A percentile compares a stretch with the other conserved stretches of the same genome.
Evolutionary conservation across 2,888 invertebrate species (phyloP).

Genomic region (Drosophila neotestacea): DNA sequence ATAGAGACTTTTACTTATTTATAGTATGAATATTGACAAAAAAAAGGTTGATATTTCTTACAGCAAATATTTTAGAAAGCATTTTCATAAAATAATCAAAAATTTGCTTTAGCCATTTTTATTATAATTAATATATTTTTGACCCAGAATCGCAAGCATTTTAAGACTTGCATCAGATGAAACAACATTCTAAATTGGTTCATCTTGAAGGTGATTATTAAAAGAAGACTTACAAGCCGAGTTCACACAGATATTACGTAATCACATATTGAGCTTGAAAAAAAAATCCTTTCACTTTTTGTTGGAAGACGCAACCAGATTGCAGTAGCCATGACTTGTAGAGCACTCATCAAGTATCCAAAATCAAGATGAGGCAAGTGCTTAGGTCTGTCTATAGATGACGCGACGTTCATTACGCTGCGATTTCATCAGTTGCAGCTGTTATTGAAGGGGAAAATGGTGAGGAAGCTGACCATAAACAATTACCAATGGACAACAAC

Average conservation of each 20-base stretch:
- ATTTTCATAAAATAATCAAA: background rate
- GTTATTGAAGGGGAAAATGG: background rate
- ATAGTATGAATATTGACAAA: too few relatives aligned
- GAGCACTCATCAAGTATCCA: constrained; percentile 48
- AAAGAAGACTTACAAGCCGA: constrained; percentile 1
- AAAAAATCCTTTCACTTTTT: constrained; percentile 77
- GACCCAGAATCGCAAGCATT: constrained; percentile 7
- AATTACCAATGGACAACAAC: constrained; percentile 32
- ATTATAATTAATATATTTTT: background rate
- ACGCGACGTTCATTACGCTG: constrained; percentile 62
- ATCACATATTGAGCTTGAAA: constrained; percentile 30
- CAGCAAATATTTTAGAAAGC: too few relatives aligned
- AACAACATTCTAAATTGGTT: constrained; percentile 19
- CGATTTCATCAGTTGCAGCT: constrained; percentile 47
- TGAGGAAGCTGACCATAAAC: constrained; percentile 52
- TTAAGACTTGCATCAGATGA: constrained; percentile 2
- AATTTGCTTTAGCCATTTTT: background rate
- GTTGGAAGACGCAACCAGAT: constrained; percentile 31
- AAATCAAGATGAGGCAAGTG: constrained; percentile 34
- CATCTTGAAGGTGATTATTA: constrained; percentile 11
- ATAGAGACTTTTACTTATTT: background rate
- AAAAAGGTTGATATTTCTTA: too few relatives aligned
- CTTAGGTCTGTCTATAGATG: constrained; percentile 16
- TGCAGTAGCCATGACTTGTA: constrained; percentile 48
- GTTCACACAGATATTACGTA: constrained; percentile 48